Evolutionary conservation across 2,113 vertebrate genomes (phyloP).

Genomic region (Pituophis catenifer): DNA sequence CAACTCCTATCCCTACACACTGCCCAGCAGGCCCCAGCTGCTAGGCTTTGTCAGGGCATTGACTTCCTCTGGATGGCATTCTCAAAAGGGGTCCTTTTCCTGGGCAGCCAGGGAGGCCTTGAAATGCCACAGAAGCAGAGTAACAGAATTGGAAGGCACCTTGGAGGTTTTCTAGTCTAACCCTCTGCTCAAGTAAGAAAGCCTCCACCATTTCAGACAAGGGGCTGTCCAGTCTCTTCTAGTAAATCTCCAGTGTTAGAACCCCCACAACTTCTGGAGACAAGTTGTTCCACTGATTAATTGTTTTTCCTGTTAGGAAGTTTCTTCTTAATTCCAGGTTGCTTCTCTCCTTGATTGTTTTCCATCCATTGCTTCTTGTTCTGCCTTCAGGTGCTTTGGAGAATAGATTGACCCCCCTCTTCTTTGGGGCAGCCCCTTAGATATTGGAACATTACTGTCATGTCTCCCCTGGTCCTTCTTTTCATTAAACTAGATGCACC

Average conservation of each 20-base stretch:
- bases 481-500: not conserved
- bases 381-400: not conserved
- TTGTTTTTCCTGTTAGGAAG: no score
- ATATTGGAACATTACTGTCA: not conserved
- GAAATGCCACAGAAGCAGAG: not conserved
- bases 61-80: not conserved
- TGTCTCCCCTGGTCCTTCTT: not conserved
- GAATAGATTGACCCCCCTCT: not conserved
- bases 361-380: not conserved
- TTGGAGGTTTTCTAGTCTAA: no score
- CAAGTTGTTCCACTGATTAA: no score
- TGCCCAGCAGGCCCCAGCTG: not conserved
- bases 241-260: no score
- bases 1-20: not conserved
- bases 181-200: no score
- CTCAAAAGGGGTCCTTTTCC: not conserved
- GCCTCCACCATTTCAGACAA: no score
- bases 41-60: not conserved
- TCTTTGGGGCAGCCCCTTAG: not conserved
- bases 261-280: no score
- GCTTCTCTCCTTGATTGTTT: no score
- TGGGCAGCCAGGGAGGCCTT: not conserved
- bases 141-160: no score
- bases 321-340: no score
- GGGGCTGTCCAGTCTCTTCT: no score